A percentile compares a stretch with the other conserved stretches of the same genome.
These are phyloP conservation scores for Pseudochromis fuscus DNA, from an alignment of 2,797 vertebrate genomes.

Conservation along the genomic window DNA sequence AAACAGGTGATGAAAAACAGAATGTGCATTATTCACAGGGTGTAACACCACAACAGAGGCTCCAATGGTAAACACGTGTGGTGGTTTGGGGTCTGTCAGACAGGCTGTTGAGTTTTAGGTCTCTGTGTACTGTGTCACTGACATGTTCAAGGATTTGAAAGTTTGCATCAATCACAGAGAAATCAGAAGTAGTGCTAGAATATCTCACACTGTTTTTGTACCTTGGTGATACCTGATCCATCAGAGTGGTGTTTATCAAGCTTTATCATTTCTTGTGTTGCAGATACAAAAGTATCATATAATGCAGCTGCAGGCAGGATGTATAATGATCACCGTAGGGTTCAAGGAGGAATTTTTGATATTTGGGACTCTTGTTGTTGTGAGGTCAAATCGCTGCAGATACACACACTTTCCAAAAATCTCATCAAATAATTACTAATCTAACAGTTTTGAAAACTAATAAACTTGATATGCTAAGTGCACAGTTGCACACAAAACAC, in stretches of 20 bases:
- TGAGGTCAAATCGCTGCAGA: too few species aligned
- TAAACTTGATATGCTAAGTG: too few species aligned
- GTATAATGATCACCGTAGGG: background rate
- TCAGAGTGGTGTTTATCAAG: background rate
- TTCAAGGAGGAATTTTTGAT: background rate
- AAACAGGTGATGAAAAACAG: constrained; percentile 63
- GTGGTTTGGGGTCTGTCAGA: constrained; percentile 47
- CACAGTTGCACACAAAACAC: too few species aligned
- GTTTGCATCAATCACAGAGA: background rate
- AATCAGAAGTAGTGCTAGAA: background rate
- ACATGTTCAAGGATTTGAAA: constrained; percentile 27
- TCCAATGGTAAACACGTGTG: constrained; percentile 76
- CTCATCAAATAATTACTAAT: too few species aligned
- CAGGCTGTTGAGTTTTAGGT: constrained; percentile 29
- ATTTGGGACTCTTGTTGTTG: too few species aligned
- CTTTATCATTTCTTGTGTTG: background rate
- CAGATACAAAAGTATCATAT: background rate
- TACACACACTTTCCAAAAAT: too few species aligned
- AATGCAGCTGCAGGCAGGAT: background rate
- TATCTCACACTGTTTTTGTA: background rate
- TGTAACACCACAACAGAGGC: constrained; percentile 75
- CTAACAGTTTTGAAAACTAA: too few species aligned
- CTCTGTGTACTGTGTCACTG: constrained; percentile 7
- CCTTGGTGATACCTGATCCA: background rate
- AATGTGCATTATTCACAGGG: constrained; percentile 62